Base-by-base conservation (phyloP, 2,113 vertebrate species). In the Stegostoma tigrinum region DNA sequence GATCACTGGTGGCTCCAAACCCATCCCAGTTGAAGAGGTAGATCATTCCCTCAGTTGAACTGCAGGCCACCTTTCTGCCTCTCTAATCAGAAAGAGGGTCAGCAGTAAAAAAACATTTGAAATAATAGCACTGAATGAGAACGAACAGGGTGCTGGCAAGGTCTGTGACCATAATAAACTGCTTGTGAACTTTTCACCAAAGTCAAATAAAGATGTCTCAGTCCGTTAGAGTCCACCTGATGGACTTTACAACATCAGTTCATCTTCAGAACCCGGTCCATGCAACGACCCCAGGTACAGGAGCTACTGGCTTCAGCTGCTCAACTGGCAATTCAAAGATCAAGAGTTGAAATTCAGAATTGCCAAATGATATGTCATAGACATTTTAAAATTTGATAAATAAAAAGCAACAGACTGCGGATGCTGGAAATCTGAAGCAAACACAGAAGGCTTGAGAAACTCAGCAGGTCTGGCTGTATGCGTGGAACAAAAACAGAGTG, bases 11-110 rank as follows among this genome's bases (percentile, higher is more conserved):
- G 0, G 99, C 99, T 1, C 99, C 99, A 0, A 99, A 99, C 61
- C 98, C 99, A 0, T 99, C 97, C 99, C 99, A 99, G 97, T 99
- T 99, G 96, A 99, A 99, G 97, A 99, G 98, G 97, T 99, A 99
- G 96, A 99, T 96, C 45, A 97, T 99, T 2, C 99, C 99, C 89
- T 99, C 98, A 0, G 98, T 98, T 96, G 99, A 99, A 96, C 99
- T 98, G 83, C 99, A 99, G 0, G 97, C 98, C 96, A 99, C 99
- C 96, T 99, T 99, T 96, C 96, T 98, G 0, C 99, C 99, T 10
- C 97, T 97, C 98, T 99, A 87, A 38, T 96, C 0, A 48, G 93
- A 94, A 70, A 17, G 0, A 61, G 15, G 85, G n/a, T 45, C 27
- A 83, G 95, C 52, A 17, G 55, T 61, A 10, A 61, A 12, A 12